phyloP scores from a whole-genome alignment of 2,113 vertebrate genomes.

The Channa maculata region DNA sequence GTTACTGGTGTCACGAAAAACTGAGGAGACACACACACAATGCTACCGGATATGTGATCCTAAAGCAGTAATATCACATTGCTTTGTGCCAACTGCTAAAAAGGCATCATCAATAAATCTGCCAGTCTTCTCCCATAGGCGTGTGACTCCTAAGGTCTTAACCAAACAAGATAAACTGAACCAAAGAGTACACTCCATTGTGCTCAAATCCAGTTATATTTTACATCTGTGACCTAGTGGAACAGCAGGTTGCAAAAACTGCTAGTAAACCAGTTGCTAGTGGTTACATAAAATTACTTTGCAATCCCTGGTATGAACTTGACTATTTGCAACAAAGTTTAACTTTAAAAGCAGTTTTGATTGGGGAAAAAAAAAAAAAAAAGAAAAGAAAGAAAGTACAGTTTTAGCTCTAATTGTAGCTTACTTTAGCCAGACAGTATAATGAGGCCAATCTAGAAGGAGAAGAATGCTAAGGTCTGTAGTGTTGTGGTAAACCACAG shows the following conservation, averaged over 20 bases:
- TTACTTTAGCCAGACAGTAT: slow-evolving; percentile 3
- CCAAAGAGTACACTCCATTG: neutral
- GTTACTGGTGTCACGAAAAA: slow-evolving; percentile 24
- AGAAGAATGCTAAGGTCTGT: neutral
- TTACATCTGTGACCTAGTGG: too few relatives aligned
- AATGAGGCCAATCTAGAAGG: neutral
- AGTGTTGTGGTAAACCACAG: slow-evolving; percentile 16
- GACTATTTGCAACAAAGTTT: too few relatives aligned
- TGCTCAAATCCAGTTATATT: neutral
- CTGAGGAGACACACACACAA: slow-evolving; percentile 24
- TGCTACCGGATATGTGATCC: neutral
- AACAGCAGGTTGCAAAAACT: too few relatives aligned
- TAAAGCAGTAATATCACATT: neutral
- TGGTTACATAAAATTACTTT: too few relatives aligned
- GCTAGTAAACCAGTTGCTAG: neutral
- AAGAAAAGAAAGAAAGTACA: too few relatives aligned
- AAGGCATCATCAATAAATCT: slow-evolving; percentile 8
- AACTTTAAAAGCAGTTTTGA: too few relatives aligned
- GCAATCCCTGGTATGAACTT: too few relatives aligned
- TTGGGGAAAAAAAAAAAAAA: too few relatives aligned
- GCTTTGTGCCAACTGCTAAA: too few relatives aligned
- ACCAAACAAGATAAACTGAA: neutral
- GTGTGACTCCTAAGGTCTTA: neutral
- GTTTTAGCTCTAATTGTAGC: slow-evolving; percentile 2
- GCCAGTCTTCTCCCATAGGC: neutral